Percentiles rank a stretch among this genome's conserved stretches.
These are phyloP conservation scores for Philhelius pedissequus DNA, from an alignment of 2,888 invertebrate species.

Conservation along the genomic window DNA sequence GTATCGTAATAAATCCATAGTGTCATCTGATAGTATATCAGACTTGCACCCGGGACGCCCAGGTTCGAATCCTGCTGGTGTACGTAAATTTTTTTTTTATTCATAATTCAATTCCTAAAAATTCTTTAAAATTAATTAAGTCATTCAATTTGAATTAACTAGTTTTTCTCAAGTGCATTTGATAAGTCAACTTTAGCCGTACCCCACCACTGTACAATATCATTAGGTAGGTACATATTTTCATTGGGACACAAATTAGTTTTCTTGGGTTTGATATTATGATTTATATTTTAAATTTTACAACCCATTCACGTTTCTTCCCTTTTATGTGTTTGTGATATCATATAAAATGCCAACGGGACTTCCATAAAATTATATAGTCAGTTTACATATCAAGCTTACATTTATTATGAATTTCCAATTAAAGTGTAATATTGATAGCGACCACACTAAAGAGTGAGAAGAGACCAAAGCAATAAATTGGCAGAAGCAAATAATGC, in stretches of 20 bases:
- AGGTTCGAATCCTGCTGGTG: too few species aligned
- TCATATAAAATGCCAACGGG: neutral
- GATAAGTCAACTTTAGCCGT: neutral
- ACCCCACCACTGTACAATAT: neutral
- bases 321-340: neutral
- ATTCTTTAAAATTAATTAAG: too few species aligned
- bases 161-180: too few species aligned
- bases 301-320: neutral
- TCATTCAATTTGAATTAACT: too few species aligned
- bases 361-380: neutral
- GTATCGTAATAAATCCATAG: too few species aligned
- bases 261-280: neutral
- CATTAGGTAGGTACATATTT: neutral
- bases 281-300: conserved; percentile 2
- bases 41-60: too few species aligned
- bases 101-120: too few species aligned
- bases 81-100: too few species aligned
- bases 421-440: conserved; percentile 18
- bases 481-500: neutral
- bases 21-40: too few species aligned
- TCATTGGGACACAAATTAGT: neutral
- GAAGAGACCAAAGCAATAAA: neutral
- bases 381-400: neutral
- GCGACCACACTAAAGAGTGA: neutral
- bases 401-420: conserved; percentile 26